Evolutionary conservation across 2,113 vertebrate species (phyloP), one percentile per base, ranked within the genome.

Genomic region (Galemys pyrenaicus): DNA sequence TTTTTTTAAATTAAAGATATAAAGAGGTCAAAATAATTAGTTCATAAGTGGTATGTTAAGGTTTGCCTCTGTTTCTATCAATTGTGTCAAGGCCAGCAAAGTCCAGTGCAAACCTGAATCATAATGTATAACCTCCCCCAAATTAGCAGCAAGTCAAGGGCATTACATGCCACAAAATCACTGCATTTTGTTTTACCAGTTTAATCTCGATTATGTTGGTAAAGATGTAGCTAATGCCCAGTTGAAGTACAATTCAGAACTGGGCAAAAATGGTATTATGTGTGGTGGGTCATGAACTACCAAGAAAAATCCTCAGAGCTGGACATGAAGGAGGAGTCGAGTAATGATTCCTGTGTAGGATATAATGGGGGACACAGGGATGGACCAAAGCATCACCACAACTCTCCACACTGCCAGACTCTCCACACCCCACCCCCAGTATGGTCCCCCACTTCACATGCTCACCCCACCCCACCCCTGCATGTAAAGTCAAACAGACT

Each of bases 401-500:
- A 6, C 19, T 65, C 9, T 26, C 28, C 26, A 51, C 7, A 26
- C 0, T 2, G 2, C 32, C 73, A 84, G 39, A 7, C 35, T 20
- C 65, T 26, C 70, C 65, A 51, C 49, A 51, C 13, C 15, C 17
- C 9, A 20, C 10, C 10, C 22, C 51, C 60, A 12, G 6, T 30
- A 19, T 5, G 32, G 65, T 9, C 6, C 6, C 62, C 82, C 2
- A 1, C n/a, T 83, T 64, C 32, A 17, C 78, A 46, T 7, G 12
- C 28, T 78, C 68, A 28, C n/a, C 20, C n/a, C n/a, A n/a, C n/a
- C n/a, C n/a, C n/a, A n/a, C n/a, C n/a, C n/a, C n/a, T 49, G 68
- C 5, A 49, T 24, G 37, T 28, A n/a, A 62, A 88, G 81, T 26
- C 79, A 88, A 81, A 77, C 73, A 91, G 82, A 82, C 67, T 86